A percentile compares a stretch with the other conserved stretches of the same genome.
These are phyloP conservation scores for Drosophila neocordata DNA, from an alignment of 1,140 invertebrate genomes.

Conservation along the genomic window DNA sequence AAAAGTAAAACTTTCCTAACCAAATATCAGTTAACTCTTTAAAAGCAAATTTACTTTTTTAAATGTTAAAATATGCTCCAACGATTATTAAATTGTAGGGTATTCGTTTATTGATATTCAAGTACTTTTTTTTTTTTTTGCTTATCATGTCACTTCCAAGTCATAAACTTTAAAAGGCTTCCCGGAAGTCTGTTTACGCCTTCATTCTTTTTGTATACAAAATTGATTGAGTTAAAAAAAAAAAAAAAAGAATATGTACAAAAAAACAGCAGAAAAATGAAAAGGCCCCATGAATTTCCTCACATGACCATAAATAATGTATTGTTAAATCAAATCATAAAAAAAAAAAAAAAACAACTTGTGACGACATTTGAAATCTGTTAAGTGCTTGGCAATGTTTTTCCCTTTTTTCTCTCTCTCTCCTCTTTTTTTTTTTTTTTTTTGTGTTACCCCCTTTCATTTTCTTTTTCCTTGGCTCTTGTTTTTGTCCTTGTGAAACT, in stretches of 20 bases:
- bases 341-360: background rate
- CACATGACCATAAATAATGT: constrained; percentile 3
- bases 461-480: background rate
- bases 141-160: constrained; percentile 31
- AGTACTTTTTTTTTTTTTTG: background rate
- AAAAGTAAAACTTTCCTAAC: too few relatives aligned
- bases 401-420: background rate
- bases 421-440: background rate
- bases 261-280: background rate
- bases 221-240: constrained; percentile 1
- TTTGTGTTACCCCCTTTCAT: background rate
- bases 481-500: background rate
- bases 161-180: constrained; percentile 41
- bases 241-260: background rate
- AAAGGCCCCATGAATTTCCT: background rate
- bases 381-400: constrained; percentile 6
- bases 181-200: constrained; percentile 5
- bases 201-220: background rate
- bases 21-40: too few relatives aligned
- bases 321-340: background rate
- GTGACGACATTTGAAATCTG: background rate
- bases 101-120: background rate
- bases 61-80: too few relatives aligned
- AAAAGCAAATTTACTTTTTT: too few relatives aligned
- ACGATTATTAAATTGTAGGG: background rate